These are phyloP conservation scores for Macrostomum lignano DNA, from an alignment of 1,140 invertebrate species.

Conservation along the genomic window DNA sequence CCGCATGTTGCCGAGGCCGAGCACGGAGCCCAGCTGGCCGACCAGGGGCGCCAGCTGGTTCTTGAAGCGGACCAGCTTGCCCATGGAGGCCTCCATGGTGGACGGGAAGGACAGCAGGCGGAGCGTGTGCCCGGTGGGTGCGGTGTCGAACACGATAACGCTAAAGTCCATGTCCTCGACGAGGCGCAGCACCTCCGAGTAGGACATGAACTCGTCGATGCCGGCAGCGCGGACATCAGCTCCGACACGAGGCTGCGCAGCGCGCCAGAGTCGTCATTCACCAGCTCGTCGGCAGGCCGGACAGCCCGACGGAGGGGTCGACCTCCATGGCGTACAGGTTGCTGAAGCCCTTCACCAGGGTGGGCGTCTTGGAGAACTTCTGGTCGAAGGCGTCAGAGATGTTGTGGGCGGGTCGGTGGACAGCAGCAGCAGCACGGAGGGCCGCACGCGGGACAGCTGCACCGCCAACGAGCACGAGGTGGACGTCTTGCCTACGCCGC, in stretches of 20 bases:
- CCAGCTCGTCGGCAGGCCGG: conserved; percentile 66
- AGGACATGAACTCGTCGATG: conserved; percentile 97
- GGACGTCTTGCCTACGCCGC: conserved; percentile 91
- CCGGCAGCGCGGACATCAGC: conserved; percentile 74
- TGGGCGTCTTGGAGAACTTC: conserved; percentile 27
- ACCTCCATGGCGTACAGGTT: conserved; percentile 98
- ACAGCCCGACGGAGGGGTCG: conserved; percentile 39
- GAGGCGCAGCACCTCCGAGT: conserved; percentile 65
- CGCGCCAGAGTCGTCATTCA: conserved; percentile 1
- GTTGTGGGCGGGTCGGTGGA: conserved; percentile 99
- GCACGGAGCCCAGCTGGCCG: conserved; percentile 42
- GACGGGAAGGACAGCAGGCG: conserved; percentile 74
- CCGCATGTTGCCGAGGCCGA: conserved; percentile 63
- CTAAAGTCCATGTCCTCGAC: conserved; percentile 95
- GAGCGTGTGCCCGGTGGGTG: conserved; percentile 93
- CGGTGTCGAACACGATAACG: conserved; percentile 96
- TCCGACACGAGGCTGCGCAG: conserved; percentile 50
- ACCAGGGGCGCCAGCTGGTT: conserved; percentile 1
- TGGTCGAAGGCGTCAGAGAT: conserved; percentile 52
- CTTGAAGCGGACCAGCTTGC: conserved; percentile 64
- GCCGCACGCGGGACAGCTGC: conserved; percentile 65
- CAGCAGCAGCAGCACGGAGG: conserved; percentile 78
- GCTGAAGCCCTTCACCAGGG: conserved; percentile 39
- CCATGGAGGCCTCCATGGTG: conserved; percentile 78
- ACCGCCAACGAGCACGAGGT: conserved; percentile 91